Evolutionary conservation across 2,888 invertebrate species (phyloP).

Genomic region (Plebejus argus): DNA sequence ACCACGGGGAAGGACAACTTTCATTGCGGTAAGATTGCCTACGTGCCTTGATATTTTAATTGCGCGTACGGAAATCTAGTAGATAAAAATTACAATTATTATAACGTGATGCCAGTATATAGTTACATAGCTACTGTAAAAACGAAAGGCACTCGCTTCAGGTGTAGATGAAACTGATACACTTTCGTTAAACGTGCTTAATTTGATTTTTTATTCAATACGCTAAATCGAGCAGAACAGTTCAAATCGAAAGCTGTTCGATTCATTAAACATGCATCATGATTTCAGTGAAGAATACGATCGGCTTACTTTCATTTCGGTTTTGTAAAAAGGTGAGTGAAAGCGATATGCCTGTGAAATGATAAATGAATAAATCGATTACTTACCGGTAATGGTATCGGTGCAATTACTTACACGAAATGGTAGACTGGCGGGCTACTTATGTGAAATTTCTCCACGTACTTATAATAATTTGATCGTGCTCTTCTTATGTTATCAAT

Average conservation of each 20-base stretch:
- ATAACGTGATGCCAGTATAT: background rate
- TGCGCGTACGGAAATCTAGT: too few relatives aligned
- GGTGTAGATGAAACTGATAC: constrained; percentile 28
- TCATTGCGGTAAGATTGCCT: too few relatives aligned
- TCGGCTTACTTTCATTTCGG: constrained; percentile 73
- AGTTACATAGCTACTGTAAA: constrained; percentile 10
- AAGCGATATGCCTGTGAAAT: constrained; percentile 71
- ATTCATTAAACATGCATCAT: constrained; percentile 60
- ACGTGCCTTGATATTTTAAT: too few relatives aligned
- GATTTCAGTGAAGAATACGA: constrained; percentile 58
- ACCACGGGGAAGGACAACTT: too few relatives aligned
- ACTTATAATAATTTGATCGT: background rate
- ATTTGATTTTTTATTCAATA: constrained; percentile 52
- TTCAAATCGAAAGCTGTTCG: constrained; percentile 55
- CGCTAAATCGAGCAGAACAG: constrained; percentile 54
- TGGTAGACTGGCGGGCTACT: background rate
- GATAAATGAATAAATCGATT: constrained; percentile 74
- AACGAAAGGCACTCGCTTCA: constrained; percentile 10
- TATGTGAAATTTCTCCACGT: background rate
- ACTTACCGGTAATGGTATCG: constrained; percentile 5
- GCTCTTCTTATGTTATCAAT: background rate
- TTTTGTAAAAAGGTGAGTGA: constrained; percentile 72
- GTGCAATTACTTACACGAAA: background rate
- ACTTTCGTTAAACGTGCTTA: constrained; percentile 41
- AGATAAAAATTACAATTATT: too few relatives aligned